Conservation (phyloP, 2,797 vertebrate genomes). For the Cacajao melanocephalus region DNA sequence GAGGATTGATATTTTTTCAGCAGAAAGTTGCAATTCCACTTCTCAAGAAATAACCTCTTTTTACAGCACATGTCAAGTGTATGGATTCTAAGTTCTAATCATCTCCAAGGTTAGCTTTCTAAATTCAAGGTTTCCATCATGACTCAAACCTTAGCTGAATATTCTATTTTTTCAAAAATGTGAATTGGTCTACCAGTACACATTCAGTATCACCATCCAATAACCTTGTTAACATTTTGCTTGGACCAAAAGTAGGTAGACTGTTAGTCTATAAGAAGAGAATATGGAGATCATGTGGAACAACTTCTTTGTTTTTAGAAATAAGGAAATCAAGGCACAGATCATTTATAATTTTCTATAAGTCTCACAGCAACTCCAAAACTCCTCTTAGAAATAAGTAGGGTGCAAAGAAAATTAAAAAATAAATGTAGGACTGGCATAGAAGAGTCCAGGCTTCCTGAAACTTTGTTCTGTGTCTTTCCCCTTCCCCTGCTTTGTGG, state of each 20-base stretch:
- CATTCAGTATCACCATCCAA: not conserved
- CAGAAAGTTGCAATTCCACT: constrained; percentile 51
- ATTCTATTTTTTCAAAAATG: constrained; percentile 5
- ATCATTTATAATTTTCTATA: constrained; percentile 5
- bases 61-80: constrained; percentile 29
- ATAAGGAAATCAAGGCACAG: not conserved
- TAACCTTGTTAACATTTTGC: constrained; percentile 9
- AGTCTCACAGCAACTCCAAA: not conserved
- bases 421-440: not conserved
- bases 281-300: not conserved
- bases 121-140: constrained; percentile 45
- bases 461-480: not conserved
- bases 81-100: not conserved
- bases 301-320: not conserved
- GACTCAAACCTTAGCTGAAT: constrained; percentile 55
- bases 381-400: constrained; percentile 16
- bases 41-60: constrained; percentile 53
- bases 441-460: not conserved
- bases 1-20: constrained; percentile 40
- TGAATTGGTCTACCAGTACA: not conserved
- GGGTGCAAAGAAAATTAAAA: constrained; percentile 2
- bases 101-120: constrained; percentile 38
- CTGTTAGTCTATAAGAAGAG: not conserved
- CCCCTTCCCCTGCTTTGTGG: not conserved
- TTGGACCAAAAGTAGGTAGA: not conserved